phyloP scores from a whole-genome alignment of 2,888 invertebrate genomes.

The Drosophila anceps region DNA sequence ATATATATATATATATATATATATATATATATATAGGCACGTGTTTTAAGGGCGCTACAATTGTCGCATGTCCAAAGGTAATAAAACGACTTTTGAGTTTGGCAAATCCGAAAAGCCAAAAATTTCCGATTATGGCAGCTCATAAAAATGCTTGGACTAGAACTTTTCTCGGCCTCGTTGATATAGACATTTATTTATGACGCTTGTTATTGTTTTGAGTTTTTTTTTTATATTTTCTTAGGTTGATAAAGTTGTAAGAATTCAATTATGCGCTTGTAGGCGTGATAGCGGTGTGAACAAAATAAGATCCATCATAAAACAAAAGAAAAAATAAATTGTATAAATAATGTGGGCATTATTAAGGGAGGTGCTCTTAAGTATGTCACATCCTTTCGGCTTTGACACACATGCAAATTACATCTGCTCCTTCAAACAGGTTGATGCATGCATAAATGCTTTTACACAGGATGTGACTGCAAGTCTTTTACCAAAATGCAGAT shows the following conservation, averaged over 20 bases:
- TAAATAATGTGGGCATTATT: constrained; percentile 52
- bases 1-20: not conserved
- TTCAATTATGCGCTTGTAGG: constrained; percentile 64
- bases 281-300: constrained; percentile 22
- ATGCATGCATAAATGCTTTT: constrained; percentile 39
- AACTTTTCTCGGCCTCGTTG: constrained; percentile 25
- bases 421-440: constrained; percentile 36
- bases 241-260: constrained; percentile 58
- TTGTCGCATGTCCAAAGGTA: constrained; percentile 69
- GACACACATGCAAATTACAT: constrained; percentile 66
- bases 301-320: constrained; percentile 12
- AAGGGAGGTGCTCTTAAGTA: constrained; percentile 39
- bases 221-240: not conserved
- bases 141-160: constrained; percentile 60
- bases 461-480: constrained; percentile 35
- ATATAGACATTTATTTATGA: constrained; percentile 51
- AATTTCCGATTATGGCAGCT: constrained; percentile 73
- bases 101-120: constrained; percentile 48
- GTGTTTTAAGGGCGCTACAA: constrained; percentile 33
- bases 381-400: constrained; percentile 58
- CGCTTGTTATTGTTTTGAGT: constrained; percentile 43
- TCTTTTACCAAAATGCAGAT: constrained; percentile 38
- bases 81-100: constrained; percentile 48
- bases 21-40: not conserved
- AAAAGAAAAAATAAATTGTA: constrained; percentile 1